Evolutionary conservation across 2,888 invertebrate genomes (phyloP).

Genomic region (Meteorus colon): DNA sequence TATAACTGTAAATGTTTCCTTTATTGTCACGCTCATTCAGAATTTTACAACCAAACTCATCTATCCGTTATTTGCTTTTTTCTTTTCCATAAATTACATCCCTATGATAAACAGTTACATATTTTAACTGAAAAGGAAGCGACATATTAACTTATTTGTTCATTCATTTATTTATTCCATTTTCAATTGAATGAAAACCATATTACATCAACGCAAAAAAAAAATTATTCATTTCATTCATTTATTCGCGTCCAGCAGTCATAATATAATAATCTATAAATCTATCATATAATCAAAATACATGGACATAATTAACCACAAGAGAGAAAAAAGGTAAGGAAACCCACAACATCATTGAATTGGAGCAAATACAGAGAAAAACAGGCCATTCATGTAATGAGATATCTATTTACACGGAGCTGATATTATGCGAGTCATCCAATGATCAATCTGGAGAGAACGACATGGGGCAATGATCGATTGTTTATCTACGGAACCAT

Average conservation of each 20-base stretch:
- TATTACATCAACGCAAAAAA: not conserved
- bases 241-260: conserved; percentile 2
- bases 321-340: not conserved
- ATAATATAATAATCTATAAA: conserved; percentile 24
- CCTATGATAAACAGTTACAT: not conserved
- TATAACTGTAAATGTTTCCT: conserved; percentile 4
- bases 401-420: conserved; percentile 8
- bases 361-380: conserved; percentile 7
- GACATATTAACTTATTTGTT: not conserved
- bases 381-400: conserved; percentile 8
- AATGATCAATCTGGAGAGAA: not conserved
- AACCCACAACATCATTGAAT: not conserved
- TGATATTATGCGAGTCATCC: not conserved
- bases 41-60: conserved; percentile 8
- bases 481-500: not conserved
- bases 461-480: not conserved
- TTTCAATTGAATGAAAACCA: not conserved
- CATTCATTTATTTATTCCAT: conserved; percentile 7
- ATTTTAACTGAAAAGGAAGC: not conserved
- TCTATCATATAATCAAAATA: conserved; percentile 3
- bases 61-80: too few relatives aligned
- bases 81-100: not conserved
- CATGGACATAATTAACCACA: not conserved
- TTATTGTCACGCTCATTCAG: conserved; percentile 17
- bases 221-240: not conserved